phyloP scores from a whole-genome alignment of 30 jellyfish, hydroid and myxozoan species.

The Rhopilema esculentum region DNA sequence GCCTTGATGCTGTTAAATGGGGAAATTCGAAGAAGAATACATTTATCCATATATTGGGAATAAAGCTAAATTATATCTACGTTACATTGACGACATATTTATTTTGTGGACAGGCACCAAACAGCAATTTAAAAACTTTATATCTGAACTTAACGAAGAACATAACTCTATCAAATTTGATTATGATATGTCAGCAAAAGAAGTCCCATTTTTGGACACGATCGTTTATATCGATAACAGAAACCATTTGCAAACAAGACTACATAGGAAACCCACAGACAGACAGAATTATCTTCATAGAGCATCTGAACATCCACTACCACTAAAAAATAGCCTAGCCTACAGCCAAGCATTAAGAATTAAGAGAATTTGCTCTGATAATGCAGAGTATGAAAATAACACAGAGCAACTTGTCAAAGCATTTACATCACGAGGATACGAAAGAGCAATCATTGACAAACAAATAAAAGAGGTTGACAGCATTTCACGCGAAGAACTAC shows the following conservation, averaged over 20 bases:
- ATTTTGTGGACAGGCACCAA: too few species aligned
- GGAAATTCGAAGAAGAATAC: too few species aligned
- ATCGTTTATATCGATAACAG: constrained; percentile 20
- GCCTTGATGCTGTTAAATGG: too few species aligned
- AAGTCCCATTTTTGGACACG: constrained; percentile 19
- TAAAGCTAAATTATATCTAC: too few species aligned
- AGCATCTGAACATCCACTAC: constrained; percentile 36
- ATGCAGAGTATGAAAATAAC: too few species aligned
- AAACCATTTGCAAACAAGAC: constrained; percentile 26
- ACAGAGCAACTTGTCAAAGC: constrained; percentile 7
- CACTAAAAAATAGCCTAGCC: constrained; percentile 33
- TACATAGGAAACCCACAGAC: constrained; percentile 25
- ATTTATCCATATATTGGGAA: too few species aligned
- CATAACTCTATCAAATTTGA: constrained; percentile 23
- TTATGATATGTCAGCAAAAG: background rate
- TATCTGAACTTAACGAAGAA: too few species aligned
- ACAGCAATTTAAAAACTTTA: too few species aligned
- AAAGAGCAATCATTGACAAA: background rate
- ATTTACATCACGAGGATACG: background rate
- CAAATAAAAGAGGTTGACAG: constrained; percentile 7
- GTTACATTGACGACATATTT: too few species aligned
- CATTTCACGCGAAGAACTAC: constrained; percentile 6
- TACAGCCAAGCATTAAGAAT: constrained; percentile 40
- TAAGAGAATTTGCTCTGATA: constrained; percentile 40
- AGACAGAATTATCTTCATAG: too few species aligned